Evolutionary conservation across 2,888 invertebrate genomes (phyloP).

Genomic region (Plebejus argus): DNA sequence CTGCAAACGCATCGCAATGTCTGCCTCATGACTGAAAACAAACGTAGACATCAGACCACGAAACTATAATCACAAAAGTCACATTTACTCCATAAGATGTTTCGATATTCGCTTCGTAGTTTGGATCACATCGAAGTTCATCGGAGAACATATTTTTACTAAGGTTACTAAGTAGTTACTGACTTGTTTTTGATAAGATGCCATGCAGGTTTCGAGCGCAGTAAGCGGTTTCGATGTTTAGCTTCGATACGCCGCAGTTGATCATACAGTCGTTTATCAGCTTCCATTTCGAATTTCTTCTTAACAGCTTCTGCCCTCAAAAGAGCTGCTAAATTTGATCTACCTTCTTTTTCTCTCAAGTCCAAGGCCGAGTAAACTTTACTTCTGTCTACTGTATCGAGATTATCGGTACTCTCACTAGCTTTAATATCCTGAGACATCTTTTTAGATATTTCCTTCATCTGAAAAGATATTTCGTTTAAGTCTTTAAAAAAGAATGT

Average conservation of each 20-base stretch:
- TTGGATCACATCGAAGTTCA: background rate
- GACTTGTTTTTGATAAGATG: conserved; percentile 82
- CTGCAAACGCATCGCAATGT: conserved; percentile 84
- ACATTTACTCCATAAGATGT: background rate
- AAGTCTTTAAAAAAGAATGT: background rate
- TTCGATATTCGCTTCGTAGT: background rate
- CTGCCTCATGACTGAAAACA: conserved; percentile 80
- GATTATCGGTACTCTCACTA: conserved; percentile 54
- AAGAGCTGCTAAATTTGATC: conserved; percentile 85
- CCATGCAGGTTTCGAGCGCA: conserved; percentile 86
- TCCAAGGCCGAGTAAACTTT: conserved; percentile 73
- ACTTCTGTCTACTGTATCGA: conserved; percentile 54
- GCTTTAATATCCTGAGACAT: conserved; percentile 66
- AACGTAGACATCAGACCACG: background rate
- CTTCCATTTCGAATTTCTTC: conserved; percentile 83
- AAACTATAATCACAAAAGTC: background rate
- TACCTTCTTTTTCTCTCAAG: conserved; percentile 63
- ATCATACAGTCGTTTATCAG: conserved; percentile 80
- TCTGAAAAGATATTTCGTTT: conserved; percentile 51
- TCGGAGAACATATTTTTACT: background rate
- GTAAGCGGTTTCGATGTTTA: conserved; percentile 80
- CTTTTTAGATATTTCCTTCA: conserved; percentile 65
- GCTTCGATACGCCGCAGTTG: conserved; percentile 80
- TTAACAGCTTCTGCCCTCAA: conserved; percentile 83
- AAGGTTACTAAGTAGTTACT: conserved; percentile 59